Conservation (phyloP, 2,888 invertebrate species). For the Erannis defoliaria region DNA sequence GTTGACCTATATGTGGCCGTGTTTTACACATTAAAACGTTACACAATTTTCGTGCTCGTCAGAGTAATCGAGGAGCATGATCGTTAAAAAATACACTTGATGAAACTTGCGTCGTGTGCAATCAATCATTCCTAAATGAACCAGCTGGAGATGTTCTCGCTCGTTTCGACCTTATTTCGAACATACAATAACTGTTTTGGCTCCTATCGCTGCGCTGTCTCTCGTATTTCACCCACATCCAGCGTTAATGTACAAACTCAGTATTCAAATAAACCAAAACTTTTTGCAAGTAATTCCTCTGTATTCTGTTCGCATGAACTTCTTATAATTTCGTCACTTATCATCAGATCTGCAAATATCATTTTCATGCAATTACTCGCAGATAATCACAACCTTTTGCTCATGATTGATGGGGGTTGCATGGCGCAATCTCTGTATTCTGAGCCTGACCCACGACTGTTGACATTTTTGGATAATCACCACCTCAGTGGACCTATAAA, state of each 20-base stretch:
- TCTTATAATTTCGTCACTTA: constrained; percentile 36
- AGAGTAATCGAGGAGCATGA: constrained; percentile 58
- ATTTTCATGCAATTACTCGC: constrained; percentile 52
- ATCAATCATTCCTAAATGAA: constrained; percentile 42
- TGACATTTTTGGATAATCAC: constrained; percentile 56
- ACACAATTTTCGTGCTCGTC: constrained; percentile 71
- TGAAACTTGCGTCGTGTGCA: constrained; percentile 53
- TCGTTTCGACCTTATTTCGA: constrained; percentile 16
- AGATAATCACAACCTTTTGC: constrained; percentile 58
- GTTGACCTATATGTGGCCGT: constrained; percentile 75
- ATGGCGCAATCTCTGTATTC: constrained; percentile 54
- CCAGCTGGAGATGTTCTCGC: constrained; percentile 28
- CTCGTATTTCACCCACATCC: neutral
- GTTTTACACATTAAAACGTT: constrained; percentile 77
- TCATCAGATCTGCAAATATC: constrained; percentile 44
- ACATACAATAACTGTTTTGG: neutral
- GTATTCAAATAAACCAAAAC: neutral
- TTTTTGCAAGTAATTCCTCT: constrained; percentile 9
- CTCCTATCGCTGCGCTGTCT: neutral
- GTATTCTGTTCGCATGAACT: constrained; percentile 30
- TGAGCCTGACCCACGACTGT: constrained; percentile 50
- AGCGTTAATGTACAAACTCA: neutral
- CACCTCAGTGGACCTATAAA: constrained; percentile 48
- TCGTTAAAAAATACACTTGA: constrained; percentile 58
- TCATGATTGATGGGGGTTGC: constrained; percentile 57